phyloP scores from a whole-genome alignment of 2,113 vertebrate genomes.

The Potamarius usumacintae region DNA sequence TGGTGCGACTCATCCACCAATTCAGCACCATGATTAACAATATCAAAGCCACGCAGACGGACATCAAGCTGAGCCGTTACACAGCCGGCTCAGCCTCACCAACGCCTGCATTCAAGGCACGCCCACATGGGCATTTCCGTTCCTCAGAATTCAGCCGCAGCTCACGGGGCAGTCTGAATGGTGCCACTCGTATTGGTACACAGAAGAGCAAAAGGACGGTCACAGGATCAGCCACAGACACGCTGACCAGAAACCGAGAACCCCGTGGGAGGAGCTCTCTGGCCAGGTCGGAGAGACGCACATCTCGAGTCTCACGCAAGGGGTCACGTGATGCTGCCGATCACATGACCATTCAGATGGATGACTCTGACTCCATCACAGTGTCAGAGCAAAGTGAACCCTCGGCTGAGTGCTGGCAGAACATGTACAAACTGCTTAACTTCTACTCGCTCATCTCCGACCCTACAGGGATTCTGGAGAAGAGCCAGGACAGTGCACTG shows the following conservation, averaged over 20 bases:
- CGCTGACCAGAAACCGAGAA: conserved; percentile 79
- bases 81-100: conserved; percentile 95
- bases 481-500: conserved; percentile 85
- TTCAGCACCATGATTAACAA: conserved; percentile 99
- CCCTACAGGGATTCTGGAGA: conserved; percentile 95
- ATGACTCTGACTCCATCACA: conserved; percentile 96
- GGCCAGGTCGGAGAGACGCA: conserved; percentile 88
- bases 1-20: conserved; percentile 96
- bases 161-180: conserved; percentile 91
- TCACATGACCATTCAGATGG: conserved; percentile 94
- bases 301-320: conserved; percentile 92
- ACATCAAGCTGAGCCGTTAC: conserved; percentile 97
- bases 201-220: conserved; percentile 83
- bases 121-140: conserved; percentile 89
- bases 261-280: conserved; percentile 85
- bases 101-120: conserved; percentile 91
- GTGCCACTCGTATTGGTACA: conserved; percentile 80
- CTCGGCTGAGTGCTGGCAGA: conserved; percentile 98
- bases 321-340: conserved; percentile 96
- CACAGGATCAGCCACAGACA: conserved; percentile 71
- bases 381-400: conserved; percentile 98
- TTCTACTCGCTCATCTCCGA: conserved; percentile 99
- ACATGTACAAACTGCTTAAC: conserved; percentile 98
- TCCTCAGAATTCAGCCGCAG: conserved; percentile 96
- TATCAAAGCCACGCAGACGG: conserved; percentile 96